Conservation (phyloP, 1,140 invertebrate genomes). For the Dendroctonus ponderosae region DNA sequence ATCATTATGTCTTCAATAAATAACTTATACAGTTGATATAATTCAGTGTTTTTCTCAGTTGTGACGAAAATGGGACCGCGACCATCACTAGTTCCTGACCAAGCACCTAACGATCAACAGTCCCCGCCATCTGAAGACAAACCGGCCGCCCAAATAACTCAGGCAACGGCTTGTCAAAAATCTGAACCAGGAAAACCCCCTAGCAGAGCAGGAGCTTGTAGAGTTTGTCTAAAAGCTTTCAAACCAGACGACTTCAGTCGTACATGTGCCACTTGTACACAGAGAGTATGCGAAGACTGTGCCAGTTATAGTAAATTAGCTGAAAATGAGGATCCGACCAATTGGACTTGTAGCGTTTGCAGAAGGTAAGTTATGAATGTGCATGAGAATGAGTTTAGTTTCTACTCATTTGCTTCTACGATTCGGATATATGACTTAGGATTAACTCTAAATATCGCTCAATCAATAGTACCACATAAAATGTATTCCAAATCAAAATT, state of each 20-base stretch:
- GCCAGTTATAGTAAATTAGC: conserved; percentile 82
- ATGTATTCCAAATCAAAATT: too few relatives aligned
- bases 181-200: conserved; percentile 68
- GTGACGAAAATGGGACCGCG: conserved; percentile 67
- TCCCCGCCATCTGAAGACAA: conserved; percentile 39
- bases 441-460: too few relatives aligned
- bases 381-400: too few relatives aligned
- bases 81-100: conserved; percentile 56
- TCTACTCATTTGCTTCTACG: too few relatives aligned
- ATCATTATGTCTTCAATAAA: too few relatives aligned
- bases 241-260: conserved; percentile 81
- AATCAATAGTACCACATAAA: too few relatives aligned
- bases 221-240: conserved; percentile 83
- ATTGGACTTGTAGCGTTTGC: conserved; percentile 50
- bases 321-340: conserved; percentile 67
- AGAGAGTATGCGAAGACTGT: conserved; percentile 88
- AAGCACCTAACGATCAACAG: conserved; percentile 35
- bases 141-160: conserved; percentile 46
- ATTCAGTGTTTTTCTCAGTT: conserved; percentile 44
- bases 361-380: conserved; percentile 38
- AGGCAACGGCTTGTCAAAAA: conserved; percentile 53
- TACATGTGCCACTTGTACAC: conserved; percentile 82
- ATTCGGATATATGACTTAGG: too few relatives aligned
- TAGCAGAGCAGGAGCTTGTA: conserved; percentile 72
- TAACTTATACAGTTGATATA: too few relatives aligned